Base-by-base conservation (phyloP, 2,113 vertebrate genomes). In the Glaucomys volans region DNA sequence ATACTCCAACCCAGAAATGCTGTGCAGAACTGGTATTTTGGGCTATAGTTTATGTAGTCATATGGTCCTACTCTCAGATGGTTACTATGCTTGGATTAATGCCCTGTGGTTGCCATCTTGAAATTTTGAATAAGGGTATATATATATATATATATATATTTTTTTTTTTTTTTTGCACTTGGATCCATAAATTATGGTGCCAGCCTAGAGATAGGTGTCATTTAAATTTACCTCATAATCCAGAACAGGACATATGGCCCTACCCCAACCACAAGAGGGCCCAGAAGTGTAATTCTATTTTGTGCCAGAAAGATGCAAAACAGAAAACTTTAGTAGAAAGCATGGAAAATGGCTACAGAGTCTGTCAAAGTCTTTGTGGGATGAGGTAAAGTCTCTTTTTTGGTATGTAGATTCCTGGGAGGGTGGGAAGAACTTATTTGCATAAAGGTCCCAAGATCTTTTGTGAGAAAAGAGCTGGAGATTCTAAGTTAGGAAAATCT, bases 381-480 rank as follows among this genome's bases (percentile, higher is more conserved):
- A 28, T 28, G 24, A 62, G 59, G 9, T 24, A 62, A 26, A 90
- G 8, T 16, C 35, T 82, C 30, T 35, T 20, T 4, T 4, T 62
- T 62, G 7, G 82, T 42, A 22, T 54, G 6, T 37, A 94, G 54
- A 90, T n/a, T 47, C 79, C 54, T 62, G 42, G 37, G 20, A 40
- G 32, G 17, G 22, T 86, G 28, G 54, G 50, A 90, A 91, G 35
- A 72, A 52, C 28, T 74, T 84, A 62, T 44, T 92, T 80, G 40
- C 32, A 80, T n/a, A 67, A 75, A 5, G 7, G 22, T 91, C 54
- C 71, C 47, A 69, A 42, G 30, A 69, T 54, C 8, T 54, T 86
- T 81, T 88, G n/a, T 79, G 66, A 92, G 71, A 89, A 95, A 91
- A 91, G 75, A 71, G 32, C n/a, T 76, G n/a, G 42, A 93, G 47